Evolutionary conservation across 2,113 vertebrate genomes (phyloP).

Genomic region (Pelvicachromis taeniatus): DNA sequence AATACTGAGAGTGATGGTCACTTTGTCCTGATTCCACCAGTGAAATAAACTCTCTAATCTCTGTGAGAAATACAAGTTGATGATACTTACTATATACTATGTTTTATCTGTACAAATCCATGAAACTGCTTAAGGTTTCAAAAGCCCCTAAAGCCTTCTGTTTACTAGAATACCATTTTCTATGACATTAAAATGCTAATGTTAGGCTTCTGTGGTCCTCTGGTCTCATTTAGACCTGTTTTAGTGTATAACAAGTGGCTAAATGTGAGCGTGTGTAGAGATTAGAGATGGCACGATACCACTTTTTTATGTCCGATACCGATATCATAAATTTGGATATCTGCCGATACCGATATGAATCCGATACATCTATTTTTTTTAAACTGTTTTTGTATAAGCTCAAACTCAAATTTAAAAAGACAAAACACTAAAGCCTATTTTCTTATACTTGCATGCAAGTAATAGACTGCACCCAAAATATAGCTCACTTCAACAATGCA

Average conservation of each 20-base stretch:
- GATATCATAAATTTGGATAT: too few relatives aligned
- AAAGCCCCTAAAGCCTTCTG: background rate
- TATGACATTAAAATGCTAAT: background rate
- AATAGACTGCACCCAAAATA: too few relatives aligned
- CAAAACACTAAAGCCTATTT: too few relatives aligned
- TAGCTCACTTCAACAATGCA: too few relatives aligned
- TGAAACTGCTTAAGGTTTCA: background rate
- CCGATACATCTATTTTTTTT: too few relatives aligned
- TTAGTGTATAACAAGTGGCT: background rate
- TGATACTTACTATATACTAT: background rate
- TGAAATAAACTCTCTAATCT: background rate
- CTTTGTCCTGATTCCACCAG: background rate
- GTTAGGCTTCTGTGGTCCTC: accelerated
- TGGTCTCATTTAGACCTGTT: background rate
- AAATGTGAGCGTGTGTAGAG: background rate
- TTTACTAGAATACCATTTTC: background rate
- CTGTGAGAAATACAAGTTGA: background rate
- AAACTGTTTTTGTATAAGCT: too few relatives aligned
- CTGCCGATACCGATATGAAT: too few relatives aligned
- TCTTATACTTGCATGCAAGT: too few relatives aligned
- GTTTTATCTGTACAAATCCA: background rate
- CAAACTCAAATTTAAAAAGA: too few relatives aligned
- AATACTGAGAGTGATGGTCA: background rate
- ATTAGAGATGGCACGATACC: too few relatives aligned
- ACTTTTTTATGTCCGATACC: too few relatives aligned